Conservation (phyloP, 2,797 vertebrate genomes). For the Malurus splendens region DNA sequence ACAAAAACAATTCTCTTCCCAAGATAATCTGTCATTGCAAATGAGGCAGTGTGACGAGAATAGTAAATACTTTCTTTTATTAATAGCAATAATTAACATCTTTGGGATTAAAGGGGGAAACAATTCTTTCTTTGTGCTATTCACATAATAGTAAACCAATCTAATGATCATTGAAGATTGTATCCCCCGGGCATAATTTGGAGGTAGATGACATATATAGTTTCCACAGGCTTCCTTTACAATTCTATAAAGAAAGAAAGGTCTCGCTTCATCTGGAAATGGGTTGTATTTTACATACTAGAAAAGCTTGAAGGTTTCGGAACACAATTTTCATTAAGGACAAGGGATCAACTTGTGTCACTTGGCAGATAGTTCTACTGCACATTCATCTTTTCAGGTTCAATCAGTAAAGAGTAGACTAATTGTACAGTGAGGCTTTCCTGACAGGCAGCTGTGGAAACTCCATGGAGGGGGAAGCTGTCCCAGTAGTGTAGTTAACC, state of each 20-base stretch:
- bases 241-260: neutral
- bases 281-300: neutral
- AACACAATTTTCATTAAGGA: neutral
- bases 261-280: neutral
- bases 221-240: neutral
- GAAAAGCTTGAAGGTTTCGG: neutral
- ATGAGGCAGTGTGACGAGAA: slow-evolving; percentile 4
- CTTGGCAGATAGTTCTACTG: neutral
- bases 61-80: neutral
- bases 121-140: neutral
- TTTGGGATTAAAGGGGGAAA: neutral
- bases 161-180: neutral
- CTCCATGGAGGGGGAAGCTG: neutral
- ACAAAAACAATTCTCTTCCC: neutral
- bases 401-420: neutral
- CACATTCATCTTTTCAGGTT: neutral
- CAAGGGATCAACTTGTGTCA: neutral
- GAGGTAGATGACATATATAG: neutral
- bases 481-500: neutral
- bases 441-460: neutral
- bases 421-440: neutral
- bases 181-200: neutral
- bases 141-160: neutral
- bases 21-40: neutral
- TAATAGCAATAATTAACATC: neutral